phyloP scores from a whole-genome alignment of 2,113 vertebrate species.

The Anthoscopus minutus region DNA sequence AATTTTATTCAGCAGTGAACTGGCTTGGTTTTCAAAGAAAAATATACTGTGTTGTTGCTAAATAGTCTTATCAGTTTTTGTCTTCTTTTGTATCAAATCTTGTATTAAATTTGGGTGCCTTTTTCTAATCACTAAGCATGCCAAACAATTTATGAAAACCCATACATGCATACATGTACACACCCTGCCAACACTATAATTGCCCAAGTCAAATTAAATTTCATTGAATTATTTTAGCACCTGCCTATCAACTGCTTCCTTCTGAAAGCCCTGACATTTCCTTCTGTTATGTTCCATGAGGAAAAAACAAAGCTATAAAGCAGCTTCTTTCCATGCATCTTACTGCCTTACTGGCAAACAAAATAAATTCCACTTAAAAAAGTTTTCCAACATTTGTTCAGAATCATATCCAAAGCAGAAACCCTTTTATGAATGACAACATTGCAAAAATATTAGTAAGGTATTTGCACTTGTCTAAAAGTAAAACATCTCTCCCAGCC shows the following conservation, averaged over 20 bases:
- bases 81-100: neutral
- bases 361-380: neutral
- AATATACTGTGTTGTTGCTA: neutral
- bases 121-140: neutral
- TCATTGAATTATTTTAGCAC: neutral
- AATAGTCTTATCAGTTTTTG: neutral
- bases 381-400: neutral
- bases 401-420: neutral
- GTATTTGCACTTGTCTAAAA: neutral
- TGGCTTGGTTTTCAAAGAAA: neutral
- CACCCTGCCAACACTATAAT: neutral
- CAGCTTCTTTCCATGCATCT: neutral
- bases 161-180: rapidly evolving
- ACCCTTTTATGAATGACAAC: neutral
- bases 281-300: neutral
- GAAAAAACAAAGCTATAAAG: neutral
- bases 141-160: neutral
- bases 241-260: neutral
- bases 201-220: neutral
- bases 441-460: neutral
- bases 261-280: neutral
- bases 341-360: neutral
- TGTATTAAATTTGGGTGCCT: neutral
- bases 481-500: neutral
- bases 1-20: no score